Evolutionary conservation across 2,888 invertebrate genomes (phyloP).

Genomic region (Volucella inflata): DNA sequence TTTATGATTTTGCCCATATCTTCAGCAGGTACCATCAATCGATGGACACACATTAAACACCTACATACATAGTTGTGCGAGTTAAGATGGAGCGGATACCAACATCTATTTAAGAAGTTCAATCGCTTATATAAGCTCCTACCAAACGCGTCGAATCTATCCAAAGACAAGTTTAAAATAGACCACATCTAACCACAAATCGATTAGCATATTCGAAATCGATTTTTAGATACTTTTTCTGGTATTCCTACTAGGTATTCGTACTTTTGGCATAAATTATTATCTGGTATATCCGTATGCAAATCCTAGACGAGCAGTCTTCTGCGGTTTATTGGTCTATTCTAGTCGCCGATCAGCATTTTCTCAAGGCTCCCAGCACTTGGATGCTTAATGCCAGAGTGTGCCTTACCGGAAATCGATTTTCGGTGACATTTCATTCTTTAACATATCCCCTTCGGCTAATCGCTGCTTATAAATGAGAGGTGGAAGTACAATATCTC

Average conservation of each 20-base stretch:
- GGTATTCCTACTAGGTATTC: background rate
- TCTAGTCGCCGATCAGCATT: conserved; percentile 7
- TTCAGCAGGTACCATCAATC: too few relatives aligned
- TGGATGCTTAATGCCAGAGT: background rate
- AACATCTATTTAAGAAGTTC: conserved; percentile 15
- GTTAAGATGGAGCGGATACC: background rate
- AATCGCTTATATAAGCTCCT: conserved; percentile 35
- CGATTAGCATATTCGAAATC: conserved; percentile 37
- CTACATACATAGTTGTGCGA: background rate
- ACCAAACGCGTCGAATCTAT: conserved; percentile 22
- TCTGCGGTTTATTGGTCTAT: conserved; percentile 7
- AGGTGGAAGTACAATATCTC: background rate
- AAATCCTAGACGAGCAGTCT: conserved; percentile 39
- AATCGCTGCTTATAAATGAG: too few relatives aligned
- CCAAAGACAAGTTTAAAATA: background rate
- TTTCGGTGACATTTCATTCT: conserved; percentile 4
- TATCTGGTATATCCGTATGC: conserved; percentile 32
- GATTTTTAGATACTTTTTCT: conserved; percentile 13
- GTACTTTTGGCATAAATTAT: conserved; percentile 31
- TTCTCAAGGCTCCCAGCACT: background rate
- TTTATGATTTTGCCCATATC: background rate
- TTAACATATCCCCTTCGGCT: background rate
- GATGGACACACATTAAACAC: too few relatives aligned
- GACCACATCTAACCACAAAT: background rate
- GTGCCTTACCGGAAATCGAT: conserved; percentile 13